Percentiles rank a stretch among this genome's conserved stretches.
Evolutionary conservation across 2,113 vertebrate genomes (phyloP).

Genomic region (Sisor rabdophorus): DNA sequence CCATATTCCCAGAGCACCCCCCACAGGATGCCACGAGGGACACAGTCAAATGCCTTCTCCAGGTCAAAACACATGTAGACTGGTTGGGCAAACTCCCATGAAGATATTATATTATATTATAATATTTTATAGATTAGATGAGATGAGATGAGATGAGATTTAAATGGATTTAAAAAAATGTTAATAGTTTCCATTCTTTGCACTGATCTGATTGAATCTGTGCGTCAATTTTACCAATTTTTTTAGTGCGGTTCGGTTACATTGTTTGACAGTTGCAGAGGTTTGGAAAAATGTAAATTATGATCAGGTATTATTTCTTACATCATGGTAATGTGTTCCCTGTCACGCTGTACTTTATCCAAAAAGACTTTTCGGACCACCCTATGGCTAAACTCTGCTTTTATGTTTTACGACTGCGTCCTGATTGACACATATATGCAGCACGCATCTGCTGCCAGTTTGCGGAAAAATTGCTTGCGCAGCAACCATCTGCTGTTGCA

Average conservation of each 20-base stretch:
- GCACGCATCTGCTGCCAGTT: constrained; percentile 67
- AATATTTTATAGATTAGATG: no score
- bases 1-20: no score
- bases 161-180: no score
- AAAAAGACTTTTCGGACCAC: constrained; percentile 50
- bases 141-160: no score
- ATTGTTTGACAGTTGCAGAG: neutral
- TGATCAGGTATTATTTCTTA: constrained; percentile 22
- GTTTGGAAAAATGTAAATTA: constrained; percentile 15
- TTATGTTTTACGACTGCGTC: constrained; percentile 46
- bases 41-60: no score
- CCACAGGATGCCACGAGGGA: no score
- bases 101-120: no score
- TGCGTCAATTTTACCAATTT: neutral
- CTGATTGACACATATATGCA: constrained; percentile 56
- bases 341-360: constrained; percentile 32
- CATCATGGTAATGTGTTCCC: constrained; percentile 34
- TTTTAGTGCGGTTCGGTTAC: neutral
- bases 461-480: constrained; percentile 59
- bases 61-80: no score
- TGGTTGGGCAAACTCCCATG: no score
- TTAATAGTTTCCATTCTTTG: no score
- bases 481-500: constrained; percentile 76
- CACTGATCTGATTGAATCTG: neutral
- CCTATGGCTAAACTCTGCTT: constrained; percentile 56